These are phyloP conservation scores for Myotis daubentonii DNA, from an alignment of 2,797 vertebrate genomes.

Conservation along the genomic window DNA sequence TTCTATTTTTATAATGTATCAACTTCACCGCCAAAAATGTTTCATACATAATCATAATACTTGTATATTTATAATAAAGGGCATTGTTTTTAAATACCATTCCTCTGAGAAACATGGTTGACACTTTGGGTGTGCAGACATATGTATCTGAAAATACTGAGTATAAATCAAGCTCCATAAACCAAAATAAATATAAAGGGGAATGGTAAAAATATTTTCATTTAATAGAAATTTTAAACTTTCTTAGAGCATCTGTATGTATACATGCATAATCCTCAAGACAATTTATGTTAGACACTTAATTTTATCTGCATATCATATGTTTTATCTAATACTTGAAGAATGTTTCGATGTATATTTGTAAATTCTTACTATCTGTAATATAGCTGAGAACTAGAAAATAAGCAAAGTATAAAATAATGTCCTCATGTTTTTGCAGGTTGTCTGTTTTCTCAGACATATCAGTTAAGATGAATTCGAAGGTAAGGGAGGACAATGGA, in stretches of 20 bases:
- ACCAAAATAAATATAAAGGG: not conserved
- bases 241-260: not conserved
- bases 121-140: not conserved
- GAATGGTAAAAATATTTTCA: not conserved
- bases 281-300: not conserved
- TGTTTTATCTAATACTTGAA: not conserved
- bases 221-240: not conserved
- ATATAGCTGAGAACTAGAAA: not conserved
- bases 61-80: not conserved
- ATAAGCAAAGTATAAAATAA: not conserved
- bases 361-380: not conserved
- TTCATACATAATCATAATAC: slow-evolving; percentile 26
- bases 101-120: not conserved
- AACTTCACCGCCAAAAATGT: not conserved
- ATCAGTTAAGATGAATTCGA: not conserved
- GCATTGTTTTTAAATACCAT: not conserved
- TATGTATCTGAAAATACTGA: not conserved
- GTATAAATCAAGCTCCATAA: slow-evolving; percentile 33
- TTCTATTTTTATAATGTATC: not conserved
- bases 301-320: not conserved
- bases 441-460: not conserved
- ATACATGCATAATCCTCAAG: not conserved
- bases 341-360: not conserved
- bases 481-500: not conserved
- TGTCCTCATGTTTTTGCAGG: not conserved